Base-by-base conservation (phyloP, 1,140 invertebrate species). In the Lasaia peninsularis region DNA sequence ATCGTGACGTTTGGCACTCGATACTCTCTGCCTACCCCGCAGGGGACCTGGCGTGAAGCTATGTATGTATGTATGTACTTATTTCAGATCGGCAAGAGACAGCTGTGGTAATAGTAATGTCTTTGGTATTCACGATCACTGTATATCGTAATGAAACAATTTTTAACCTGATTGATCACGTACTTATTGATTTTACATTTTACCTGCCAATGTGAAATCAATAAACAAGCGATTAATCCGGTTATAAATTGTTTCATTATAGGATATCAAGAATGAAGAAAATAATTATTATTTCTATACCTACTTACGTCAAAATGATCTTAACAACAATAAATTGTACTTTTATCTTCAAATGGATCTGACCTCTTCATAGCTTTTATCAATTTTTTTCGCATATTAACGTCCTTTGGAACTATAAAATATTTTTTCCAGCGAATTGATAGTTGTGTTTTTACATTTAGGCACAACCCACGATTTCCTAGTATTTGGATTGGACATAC, bases 401-500 rank as follows among this genome's bases (percentile, higher is more conserved):
- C 14, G 21, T 53, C 57, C 51, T 18, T 53, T 48, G 57, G 51
- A 48, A 59, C 51, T 10, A 48, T 21, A 60, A 62, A 65, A 60
- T 44, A 58, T 58, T 58, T 61, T 60, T 55, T 58, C 52, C 51
- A 56, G 58, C 12, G 58, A 16, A 50, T 63, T 59, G 48, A 8
- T 51, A 16, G 51, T 53, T 20, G 37, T 53, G 34, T 33, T 60
- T 44, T 1, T 63, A 56, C 56, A 63, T 63, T 58, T 55, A 35
- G 52, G 52, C 56, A 63, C 56, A 58, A 51, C 48, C 50, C 61
- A 63, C 32, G 56, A 55, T 60, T 63, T 63, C 21, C 44, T 59
- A 18, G 56, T 56, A 60, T 63, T 59, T 52, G 57, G 52, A 63
- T 63, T 59, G 20, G 62, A 63, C 62, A 63, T 59, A 59, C 40